A percentile compares a stretch with the other conserved stretches of the same genome.
phyloP scores from a whole-genome alignment of 2,113 vertebrate species.

The Pipa parva region DNA sequence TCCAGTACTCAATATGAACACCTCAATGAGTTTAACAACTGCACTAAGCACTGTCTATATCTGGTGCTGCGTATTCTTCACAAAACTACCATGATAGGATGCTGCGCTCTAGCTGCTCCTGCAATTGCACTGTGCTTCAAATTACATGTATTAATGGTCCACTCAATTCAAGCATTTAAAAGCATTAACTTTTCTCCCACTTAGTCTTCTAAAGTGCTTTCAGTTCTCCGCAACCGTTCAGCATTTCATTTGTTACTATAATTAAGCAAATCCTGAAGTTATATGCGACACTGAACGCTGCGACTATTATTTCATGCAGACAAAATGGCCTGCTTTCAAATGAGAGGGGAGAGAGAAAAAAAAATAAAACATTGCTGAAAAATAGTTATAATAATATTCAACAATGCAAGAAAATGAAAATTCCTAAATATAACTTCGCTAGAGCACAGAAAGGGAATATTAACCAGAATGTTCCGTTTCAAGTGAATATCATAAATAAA shows the following conservation, averaged over 20 bases:
- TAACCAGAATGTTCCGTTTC: too few species aligned
- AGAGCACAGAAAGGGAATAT: too few species aligned
- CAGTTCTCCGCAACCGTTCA: constrained; percentile 10
- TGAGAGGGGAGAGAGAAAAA: too few species aligned
- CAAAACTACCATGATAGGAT: not conserved
- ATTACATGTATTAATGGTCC: constrained; percentile 34
- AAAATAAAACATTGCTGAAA: too few species aligned
- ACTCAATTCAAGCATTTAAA: constrained; percentile 32
- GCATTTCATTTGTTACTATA: constrained; percentile 36
- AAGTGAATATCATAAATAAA: too few species aligned
- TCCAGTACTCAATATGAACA: not conserved
- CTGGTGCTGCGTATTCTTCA: not conserved
- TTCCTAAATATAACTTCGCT: too few species aligned
- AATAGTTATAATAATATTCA: too few species aligned
- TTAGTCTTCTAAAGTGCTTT: constrained; percentile 31
- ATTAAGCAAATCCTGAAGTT: constrained; percentile 27
- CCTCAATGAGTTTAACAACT: not conserved
- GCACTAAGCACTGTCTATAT: not conserved
- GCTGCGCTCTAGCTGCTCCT: not conserved
- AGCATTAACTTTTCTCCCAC: constrained; percentile 29
- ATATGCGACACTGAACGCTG: constrained; percentile 12
- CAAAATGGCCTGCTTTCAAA: not conserved
- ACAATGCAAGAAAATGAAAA: too few species aligned
- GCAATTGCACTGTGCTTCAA: constrained; percentile 1
- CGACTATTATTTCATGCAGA: constrained; percentile 13